Base-by-base conservation (phyloP, 2,797 vertebrate genomes). In the Ficedula albicollis region DNA sequence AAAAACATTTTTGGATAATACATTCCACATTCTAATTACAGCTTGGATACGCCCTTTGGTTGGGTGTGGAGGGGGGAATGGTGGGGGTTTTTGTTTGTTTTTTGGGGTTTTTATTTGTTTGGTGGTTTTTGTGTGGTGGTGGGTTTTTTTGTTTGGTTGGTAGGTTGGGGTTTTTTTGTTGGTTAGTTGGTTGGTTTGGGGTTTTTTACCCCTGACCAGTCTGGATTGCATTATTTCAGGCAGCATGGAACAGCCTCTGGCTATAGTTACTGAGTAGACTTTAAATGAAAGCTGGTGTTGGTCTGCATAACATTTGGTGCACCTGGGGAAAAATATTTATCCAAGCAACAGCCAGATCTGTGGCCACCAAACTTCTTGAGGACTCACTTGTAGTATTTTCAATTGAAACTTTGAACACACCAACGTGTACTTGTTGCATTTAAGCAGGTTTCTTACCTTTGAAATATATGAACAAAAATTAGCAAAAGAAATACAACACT, bases 261-360 rank as follows among this genome's bases (percentile, higher is more conserved):
- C 81, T 93, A 73, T 60, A 90, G 90, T 78, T 64, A 92, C 23
- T 79, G 54, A 92, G 78, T 6, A 89, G 79, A 91, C 85, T 96
- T 91, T 90, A 95, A 96, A 85, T 93, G 90, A 97, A 88, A 95
- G 56, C 87, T 73, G 73, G 55, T 96, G 86, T 77, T 94, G 34
- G 70, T 64, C 81, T 94, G 81, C 84, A 72, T 85, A 95, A 78
- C 79, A 96, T 82, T 97, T 93, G 77, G 80, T 85, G 90, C 91
- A 98, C 93, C 93, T 97, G 90, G 94, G 49, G 43, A 93, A 96
- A 96, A 96, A 95, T 64, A 95, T 84, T 93, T 88, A 93, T 64
- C 79, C 72, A 94, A 88, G 67, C 32, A 93, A 89, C 39, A 94
- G 51, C 36, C 68, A 95, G 39, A 58, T 82, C 34, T 91, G 59